A percentile compares a stretch with the other conserved stretches of the same genome.
Evolutionary conservation across 2,113 vertebrate species (phyloP).

Genomic region (Stigmatopora nigra): DNA sequence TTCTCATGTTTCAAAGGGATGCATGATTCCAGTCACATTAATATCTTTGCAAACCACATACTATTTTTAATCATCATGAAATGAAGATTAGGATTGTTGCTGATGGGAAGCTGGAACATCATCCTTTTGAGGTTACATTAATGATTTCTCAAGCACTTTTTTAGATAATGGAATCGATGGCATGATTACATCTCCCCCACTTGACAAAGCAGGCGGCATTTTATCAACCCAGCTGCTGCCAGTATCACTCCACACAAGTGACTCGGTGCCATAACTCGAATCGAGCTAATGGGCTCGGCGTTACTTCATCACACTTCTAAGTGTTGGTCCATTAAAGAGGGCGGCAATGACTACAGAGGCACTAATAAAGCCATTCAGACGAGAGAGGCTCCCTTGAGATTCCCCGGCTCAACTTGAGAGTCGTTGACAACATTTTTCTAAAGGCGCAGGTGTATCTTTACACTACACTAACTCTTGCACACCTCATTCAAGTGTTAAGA

Average conservation of each 20-base stretch:
- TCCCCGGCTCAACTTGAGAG: constrained; percentile 46
- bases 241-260: constrained; percentile 70
- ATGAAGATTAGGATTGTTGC: constrained; percentile 16
- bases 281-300: constrained; percentile 68
- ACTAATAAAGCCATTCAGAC: constrained; percentile 69
- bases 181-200: constrained; percentile 13
- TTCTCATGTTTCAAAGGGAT: constrained; percentile 35
- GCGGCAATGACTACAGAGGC: constrained; percentile 61
- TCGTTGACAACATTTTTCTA: constrained; percentile 47
- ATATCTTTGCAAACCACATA: constrained; percentile 5
- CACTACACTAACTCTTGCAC: constrained; percentile 21
- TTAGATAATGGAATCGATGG: background rate
- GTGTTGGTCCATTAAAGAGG: constrained; percentile 69
- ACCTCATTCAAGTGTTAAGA: constrained; percentile 13
- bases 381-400: constrained; percentile 42
- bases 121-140: background rate
- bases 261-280: constrained; percentile 47
- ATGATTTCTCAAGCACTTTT: constrained; percentile 5
- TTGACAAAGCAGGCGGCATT: constrained; percentile 35
- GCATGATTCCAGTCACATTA: constrained; percentile 10
- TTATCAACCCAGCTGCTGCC: constrained; percentile 66
- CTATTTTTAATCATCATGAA: constrained; percentile 31
- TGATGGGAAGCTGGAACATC: constrained; percentile 5
- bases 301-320: constrained; percentile 75
- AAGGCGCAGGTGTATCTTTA: constrained; percentile 62